Evolutionary conservation across 2,797 vertebrate genomes (phyloP).

Genomic region (Propithecus perrieri): DNA sequence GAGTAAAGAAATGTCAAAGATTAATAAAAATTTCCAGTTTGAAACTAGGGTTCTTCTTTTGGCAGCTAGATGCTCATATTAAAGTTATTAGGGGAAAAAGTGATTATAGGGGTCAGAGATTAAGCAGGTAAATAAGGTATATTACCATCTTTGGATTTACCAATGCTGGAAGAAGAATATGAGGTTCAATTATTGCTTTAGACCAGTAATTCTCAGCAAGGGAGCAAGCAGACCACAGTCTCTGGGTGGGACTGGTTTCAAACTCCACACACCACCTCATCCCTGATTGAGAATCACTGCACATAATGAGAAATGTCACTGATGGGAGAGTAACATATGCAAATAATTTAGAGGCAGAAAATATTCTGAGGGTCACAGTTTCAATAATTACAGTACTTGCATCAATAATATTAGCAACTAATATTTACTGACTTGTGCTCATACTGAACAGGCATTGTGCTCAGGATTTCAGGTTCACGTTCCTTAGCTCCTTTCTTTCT

Average conservation of each 20-base stretch:
- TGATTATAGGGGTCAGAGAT: background rate
- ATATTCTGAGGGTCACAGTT: background rate
- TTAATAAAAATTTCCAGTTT: slow-evolving; percentile 22
- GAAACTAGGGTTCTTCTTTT: slow-evolving; percentile 7
- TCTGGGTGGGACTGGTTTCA: background rate
- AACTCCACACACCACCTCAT: background rate
- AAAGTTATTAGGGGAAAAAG: background rate
- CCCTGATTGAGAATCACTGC: background rate
- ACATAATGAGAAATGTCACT: background rate
- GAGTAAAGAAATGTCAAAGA: background rate
- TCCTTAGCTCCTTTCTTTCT: background rate
- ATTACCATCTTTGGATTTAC: background rate
- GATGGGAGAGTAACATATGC: background rate
- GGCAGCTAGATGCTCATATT: background rate
- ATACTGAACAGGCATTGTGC: background rate
- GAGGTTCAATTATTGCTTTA: background rate
- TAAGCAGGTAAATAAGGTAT: background rate
- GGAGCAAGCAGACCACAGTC: background rate
- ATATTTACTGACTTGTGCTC: background rate
- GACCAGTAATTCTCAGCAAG: background rate
- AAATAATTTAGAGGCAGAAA: background rate
- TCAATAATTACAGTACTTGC: background rate
- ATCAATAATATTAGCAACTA: background rate
- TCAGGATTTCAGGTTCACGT: background rate
- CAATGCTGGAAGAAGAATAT: background rate